Conservation (phyloP, 2,797 vertebrate genomes). For the Jordanella pulchra region DNA sequence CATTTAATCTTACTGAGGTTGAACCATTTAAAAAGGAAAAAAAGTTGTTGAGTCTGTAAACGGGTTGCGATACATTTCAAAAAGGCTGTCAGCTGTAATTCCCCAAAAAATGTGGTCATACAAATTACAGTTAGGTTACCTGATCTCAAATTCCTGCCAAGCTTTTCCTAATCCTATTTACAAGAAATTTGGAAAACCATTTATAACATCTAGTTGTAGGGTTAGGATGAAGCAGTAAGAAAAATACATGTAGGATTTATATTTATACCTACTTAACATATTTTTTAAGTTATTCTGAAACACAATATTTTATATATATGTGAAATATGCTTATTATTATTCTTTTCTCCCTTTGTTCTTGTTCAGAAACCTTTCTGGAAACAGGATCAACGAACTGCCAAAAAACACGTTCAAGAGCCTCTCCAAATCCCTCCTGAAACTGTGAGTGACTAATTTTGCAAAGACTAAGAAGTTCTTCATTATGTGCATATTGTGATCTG, state of each 20-base stretch:
- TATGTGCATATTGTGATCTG: constrained; percentile 5
- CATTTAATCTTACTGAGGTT: too few relatives aligned
- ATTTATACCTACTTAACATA: not conserved
- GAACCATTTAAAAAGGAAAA: too few relatives aligned
- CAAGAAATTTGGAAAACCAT: not conserved
- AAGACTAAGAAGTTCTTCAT: not conserved
- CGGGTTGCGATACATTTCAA: not conserved
- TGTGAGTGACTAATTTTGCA: constrained; percentile 67
- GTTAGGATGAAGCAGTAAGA: not conserved
- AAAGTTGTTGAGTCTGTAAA: not conserved
- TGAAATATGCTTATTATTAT: not conserved
- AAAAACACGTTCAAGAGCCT: constrained; percentile 77
- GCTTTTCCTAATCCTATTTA: too few relatives aligned
- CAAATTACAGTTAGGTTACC: not conserved
- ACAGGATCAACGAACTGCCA: constrained; percentile 77
- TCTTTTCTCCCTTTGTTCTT: constrained; percentile 3
- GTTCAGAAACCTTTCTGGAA: constrained; percentile 80
- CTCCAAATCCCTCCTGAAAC: constrained; percentile 77
- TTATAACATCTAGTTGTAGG: not conserved
- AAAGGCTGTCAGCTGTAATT: not conserved
- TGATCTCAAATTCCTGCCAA: not conserved
- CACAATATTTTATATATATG: not conserved
- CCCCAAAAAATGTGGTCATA: not conserved
- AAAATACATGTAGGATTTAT: not conserved
- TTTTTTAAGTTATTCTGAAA: not conserved